Base-by-base conservation (phyloP, 2,113 vertebrate genomes). In the Lutjanus erythropterus region DNA sequence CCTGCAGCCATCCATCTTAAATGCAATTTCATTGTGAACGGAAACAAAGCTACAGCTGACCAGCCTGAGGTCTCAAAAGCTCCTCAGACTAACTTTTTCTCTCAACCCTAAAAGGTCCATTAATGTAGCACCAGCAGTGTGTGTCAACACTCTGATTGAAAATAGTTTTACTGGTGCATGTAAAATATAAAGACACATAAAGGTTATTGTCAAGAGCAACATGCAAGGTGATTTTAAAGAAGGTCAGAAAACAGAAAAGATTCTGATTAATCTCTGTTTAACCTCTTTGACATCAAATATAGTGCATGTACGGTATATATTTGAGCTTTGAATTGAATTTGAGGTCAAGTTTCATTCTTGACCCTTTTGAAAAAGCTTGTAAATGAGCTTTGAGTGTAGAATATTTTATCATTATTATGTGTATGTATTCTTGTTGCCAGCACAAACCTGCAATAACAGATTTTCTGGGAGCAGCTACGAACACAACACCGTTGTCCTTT, bases 11-110 rank as follows among this genome's bases (percentile, higher is more conserved):
- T 60, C 55, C 44, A 52, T 78, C 14, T 52, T 60, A 33, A 37
- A 35, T 58, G 37, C 25, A 27, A 67, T 46, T 59, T 59, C 33
- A 68, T 41, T 59, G 53, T 60, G 56, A 29, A 55, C 19, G 21
- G 27, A 35, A 55, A 19, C 27, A 65, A 75, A 65, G 46, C 27
- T 25, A 23, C 60, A 44, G 25, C 49, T 55, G 47, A 27, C 23
- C 60, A 18, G 41, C 60, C 56, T 15, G 44, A 10, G 4, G 21
- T 49, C 16, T 25, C 44, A 50, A 50, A 49, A 33, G 42, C 27
- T 53, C 9, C 11, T 55, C 49, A 27, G 12, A 16, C 68, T 37
- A 3, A 25, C 35, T 31, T 56, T 31, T 46, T 10, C 31, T 11
- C n/a, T 25, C 31, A 39, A 25, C 15, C 14, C 29, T 61, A 29